A percentile compares a stretch with the other conserved stretches of the same genome.
Evolutionary conservation across 2,888 invertebrate genomes (phyloP).

Genomic region (Phorcus lineatus): DNA sequence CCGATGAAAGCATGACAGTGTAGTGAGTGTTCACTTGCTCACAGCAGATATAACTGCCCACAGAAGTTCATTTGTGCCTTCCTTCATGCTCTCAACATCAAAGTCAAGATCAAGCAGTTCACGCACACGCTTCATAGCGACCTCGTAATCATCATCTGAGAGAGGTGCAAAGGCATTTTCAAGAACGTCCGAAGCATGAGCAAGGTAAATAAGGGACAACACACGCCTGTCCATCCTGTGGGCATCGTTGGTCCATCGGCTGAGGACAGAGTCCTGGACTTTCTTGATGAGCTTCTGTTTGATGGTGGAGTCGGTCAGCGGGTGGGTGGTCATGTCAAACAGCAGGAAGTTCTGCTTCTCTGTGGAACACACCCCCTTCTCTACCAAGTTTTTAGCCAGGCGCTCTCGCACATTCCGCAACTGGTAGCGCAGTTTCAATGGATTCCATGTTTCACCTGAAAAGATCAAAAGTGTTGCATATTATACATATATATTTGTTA

Average conservation of each 20-base stretch:
- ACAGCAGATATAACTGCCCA: conserved; percentile 99
- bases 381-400: conserved; percentile 98
- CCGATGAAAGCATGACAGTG: not conserved
- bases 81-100: conserved; percentile 94
- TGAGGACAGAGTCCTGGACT: conserved; percentile 96
- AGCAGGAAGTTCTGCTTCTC: conserved; percentile 99
- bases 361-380: conserved; percentile 98
- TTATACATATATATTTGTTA: too few relatives aligned
- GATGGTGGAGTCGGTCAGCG: conserved; percentile 93
- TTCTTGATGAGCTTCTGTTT: conserved; percentile 95
- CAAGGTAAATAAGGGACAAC: conserved; percentile 93
- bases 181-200: conserved; percentile 98
- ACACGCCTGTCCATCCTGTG: conserved; percentile 97
- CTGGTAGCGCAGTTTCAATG: conserved; percentile 97
- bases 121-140: conserved; percentile 97
- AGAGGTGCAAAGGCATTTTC: conserved; percentile 99
- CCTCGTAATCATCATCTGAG: conserved; percentile 95
- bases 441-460: conserved; percentile 99
- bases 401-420: conserved; percentile 98
- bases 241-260: conserved; percentile 96
- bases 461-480: conserved; percentile 1
- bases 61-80: conserved; percentile 84
- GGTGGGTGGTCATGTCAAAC: conserved; percentile 99
- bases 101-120: conserved; percentile 97
- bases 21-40: conserved; percentile 83